A percentile compares a stretch with the other conserved stretches of the same genome.
Evolutionary conservation across 30 jellyfish, hydroid and myxozoan species (phyloP).

Genomic region (Phacellophora camtschatica): DNA sequence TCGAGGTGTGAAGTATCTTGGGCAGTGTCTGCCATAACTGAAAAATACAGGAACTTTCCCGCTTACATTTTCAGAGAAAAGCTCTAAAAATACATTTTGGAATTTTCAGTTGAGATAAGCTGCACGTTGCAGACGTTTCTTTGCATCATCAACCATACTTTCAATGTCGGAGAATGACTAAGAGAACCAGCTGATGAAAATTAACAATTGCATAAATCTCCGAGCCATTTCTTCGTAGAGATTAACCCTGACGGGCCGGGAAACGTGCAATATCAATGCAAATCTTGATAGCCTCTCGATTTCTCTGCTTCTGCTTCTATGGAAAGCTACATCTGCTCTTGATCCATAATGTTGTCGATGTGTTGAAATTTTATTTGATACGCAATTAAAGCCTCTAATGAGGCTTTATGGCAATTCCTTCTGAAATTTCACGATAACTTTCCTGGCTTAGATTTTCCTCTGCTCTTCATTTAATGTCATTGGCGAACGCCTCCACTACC

Average conservation of each 20-base stretch:
- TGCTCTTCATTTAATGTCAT: conserved; percentile 52
- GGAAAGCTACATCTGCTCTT: conserved; percentile 39
- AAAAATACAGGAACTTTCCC: too few species aligned
- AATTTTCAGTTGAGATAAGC: too few species aligned
- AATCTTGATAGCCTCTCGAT: conserved; percentile 66
- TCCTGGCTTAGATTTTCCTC: conserved; percentile 39
- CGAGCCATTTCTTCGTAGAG: conserved; percentile 58
- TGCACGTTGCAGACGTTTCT: too few species aligned
- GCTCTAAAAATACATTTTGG: too few species aligned
- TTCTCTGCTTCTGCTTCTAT: conserved; percentile 64
- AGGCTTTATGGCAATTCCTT: conserved; percentile 51
- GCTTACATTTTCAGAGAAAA: too few species aligned
- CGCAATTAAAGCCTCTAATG: conserved; percentile 50
- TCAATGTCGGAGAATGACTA: too few species aligned
- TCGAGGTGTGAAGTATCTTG: too few species aligned
- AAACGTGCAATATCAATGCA: conserved; percentile 56
- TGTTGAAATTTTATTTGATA: conserved; percentile 48
- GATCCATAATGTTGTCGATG: conserved; percentile 51
- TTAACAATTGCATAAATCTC: conserved; percentile 57
- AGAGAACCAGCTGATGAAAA: conserved; percentile 60
- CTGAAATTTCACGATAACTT: conserved; percentile 35
- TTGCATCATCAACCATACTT: too few species aligned
- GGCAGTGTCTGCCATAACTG: too few species aligned
- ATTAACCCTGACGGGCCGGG: conserved; percentile 65
- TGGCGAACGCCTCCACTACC: conserved; percentile 57